Conservation (phyloP, 2,113 vertebrate species). For the human region GRCh38 chr4:43149001-43149500, state of each 20-base stretch:
- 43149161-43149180: neutral
- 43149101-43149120: neutral
- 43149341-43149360: neutral
- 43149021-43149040: neutral
- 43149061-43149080: neutral
- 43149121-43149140: neutral
- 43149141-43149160: neutral
- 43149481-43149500: neutral
- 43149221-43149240: neutral
- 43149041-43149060: neutral
- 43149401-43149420: neutral
- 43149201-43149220: neutral
- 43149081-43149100: neutral
- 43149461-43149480: neutral
- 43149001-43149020: neutral
- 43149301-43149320: neutral
- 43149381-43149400: neutral
- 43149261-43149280: neutral
- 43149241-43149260: neutral
- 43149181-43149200: neutral
- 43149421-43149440: neutral
- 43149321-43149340: neutral
- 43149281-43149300: neutral
- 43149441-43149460: neutral
- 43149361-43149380: neutral